phyloP scores from a whole-genome alignment of 2,113 vertebrate genomes.

The Origma solitaria region DNA sequence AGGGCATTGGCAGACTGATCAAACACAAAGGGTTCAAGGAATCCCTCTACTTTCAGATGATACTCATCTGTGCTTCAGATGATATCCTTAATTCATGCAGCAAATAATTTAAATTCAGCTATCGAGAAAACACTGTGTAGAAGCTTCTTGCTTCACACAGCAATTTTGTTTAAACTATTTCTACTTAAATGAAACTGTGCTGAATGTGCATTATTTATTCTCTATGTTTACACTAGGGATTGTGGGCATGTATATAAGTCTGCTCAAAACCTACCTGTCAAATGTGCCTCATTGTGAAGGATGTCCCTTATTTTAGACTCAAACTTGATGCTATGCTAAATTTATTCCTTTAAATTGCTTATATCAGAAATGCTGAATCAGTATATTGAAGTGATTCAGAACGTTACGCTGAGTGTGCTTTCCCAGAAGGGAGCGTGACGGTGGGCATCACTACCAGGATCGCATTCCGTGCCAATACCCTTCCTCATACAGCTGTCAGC shows the following conservation, averaged over 20 bases:
- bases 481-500: neutral
- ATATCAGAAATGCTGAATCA: neutral
- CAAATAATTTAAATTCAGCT: neutral
- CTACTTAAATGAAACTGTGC: neutral
- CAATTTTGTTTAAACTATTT: neutral
- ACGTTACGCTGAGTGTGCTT: neutral
- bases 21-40: neutral
- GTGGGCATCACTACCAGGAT: neutral
- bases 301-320: neutral
- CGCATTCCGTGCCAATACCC: neutral
- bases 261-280: neutral
- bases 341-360: slow-evolving; percentile 35
- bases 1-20: neutral
- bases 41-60: neutral
- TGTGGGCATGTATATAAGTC: neutral
- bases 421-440: neutral
- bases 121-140: neutral
- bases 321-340: neutral
- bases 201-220: neutral
- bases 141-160: neutral
- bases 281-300: neutral
- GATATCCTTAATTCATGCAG: neutral
- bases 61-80: neutral
- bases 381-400: neutral
- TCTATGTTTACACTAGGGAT: neutral